Base-by-base conservation (phyloP, 53 echinoderm and acorn worm genomes). In the Patiria pectinifera region DNA sequence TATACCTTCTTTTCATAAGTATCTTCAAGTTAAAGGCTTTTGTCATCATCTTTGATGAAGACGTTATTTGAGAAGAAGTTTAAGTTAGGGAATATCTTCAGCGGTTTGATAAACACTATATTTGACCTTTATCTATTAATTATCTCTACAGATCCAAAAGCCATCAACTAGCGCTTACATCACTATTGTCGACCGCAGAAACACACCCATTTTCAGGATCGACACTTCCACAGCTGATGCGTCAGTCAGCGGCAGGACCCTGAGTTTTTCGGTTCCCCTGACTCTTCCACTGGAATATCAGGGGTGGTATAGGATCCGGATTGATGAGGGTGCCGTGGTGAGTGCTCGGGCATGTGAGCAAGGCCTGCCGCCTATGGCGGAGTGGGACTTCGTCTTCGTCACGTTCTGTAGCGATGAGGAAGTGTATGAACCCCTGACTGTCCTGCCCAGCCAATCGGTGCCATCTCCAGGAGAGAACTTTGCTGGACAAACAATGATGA, bases 271-370 rank as follows among this genome's bases (percentile, higher is more conserved):
- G 6, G 66, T 88, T 15, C 76, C 87, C 74, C 44, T 61, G 88
- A 83, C 87, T 82, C 83, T 87, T 21, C 83, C 87, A 75, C 22
- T 93, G 43, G 82, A 72, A 72, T 87, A 72, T n/a, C 61, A 74
- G 75, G 83, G 88, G 62, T 23, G 60, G 44, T 93, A 93, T 76
- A 76, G 75, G n/a, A 19, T 93, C 45, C 71, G 93, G 26, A 71
- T 93, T 48, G 93, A 93, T 59, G 82, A 93, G 26, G 93, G 93
- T 18, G 93, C 83, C 22, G 93, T 76, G 21, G 22, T 87, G 10
- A 93, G 88, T 48, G 93, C 70, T 11, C 25, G 71, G 53, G 82
- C 82, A 11, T 93, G 93, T 60, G 93, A 89, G 12, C 89, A 22
- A 22, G 81, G 45, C 66, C 48, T 81, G 48, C 80, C 89, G 45